Percentiles rank a stretch among this genome's conserved stretches.
Evolutionary conservation across 2,797 vertebrate genomes (phyloP).

Genomic region (Premnoplex brunnescens): DNA sequence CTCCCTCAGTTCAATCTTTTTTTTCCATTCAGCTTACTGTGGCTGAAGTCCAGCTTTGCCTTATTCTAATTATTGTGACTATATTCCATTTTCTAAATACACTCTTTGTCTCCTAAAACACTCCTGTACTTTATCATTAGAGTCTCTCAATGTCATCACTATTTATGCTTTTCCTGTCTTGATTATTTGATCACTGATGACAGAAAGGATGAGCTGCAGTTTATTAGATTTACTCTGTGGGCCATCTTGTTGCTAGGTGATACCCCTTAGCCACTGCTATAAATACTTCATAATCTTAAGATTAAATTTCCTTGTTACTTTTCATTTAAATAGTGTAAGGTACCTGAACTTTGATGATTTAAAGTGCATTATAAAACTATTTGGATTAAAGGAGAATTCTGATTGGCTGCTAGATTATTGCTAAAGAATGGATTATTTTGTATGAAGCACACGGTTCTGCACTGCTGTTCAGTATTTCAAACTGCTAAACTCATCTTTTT

Average conservation of each 20-base stretch:
- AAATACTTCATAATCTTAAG: constrained; percentile 67
- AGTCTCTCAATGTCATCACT: constrained; percentile 37
- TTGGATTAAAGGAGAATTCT: constrained; percentile 63
- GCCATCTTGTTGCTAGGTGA: constrained; percentile 61
- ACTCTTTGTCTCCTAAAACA: constrained; percentile 37
- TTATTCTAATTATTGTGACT: constrained; percentile 16
- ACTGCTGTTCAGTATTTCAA: constrained; percentile 58
- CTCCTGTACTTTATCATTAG: constrained; percentile 21
- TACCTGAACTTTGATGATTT: constrained; percentile 63
- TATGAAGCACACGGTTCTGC: constrained; percentile 29
- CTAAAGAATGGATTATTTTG: constrained; percentile 67
- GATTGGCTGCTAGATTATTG: constrained; percentile 70
- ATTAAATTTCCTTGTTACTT: constrained; percentile 71
- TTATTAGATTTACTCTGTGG: constrained; percentile 52
- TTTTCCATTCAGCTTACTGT: constrained; percentile 5
- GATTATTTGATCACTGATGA: constrained; percentile 63
- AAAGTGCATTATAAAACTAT: constrained; percentile 56
- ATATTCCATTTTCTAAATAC: constrained; percentile 17
- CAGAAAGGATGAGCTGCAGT: constrained; percentile 32
- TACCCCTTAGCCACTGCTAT: constrained; percentile 20
- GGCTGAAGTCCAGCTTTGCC: constrained; percentile 15
- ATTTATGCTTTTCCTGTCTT: constrained; percentile 25
- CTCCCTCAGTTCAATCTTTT: background rate
- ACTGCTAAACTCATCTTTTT: constrained; percentile 66
- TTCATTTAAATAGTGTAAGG: constrained; percentile 58